These are phyloP conservation scores for Margarornis squamiger DNA, from an alignment of 2,797 vertebrate species.

Conservation along the genomic window DNA sequence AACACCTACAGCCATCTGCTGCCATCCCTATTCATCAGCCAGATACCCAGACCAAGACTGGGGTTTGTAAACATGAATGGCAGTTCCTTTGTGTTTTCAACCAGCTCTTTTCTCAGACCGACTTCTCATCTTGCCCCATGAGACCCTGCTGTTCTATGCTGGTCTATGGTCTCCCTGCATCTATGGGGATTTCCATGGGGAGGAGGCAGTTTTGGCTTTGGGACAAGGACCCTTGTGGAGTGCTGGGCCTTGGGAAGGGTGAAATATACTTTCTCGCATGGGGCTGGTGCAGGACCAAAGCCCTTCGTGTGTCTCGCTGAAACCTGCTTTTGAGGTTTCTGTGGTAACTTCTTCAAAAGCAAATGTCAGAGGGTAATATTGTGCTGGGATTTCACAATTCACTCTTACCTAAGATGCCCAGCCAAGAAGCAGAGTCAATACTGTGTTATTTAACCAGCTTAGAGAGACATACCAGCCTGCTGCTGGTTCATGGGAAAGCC, in stretches of 20 bases:
- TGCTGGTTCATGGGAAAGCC: neutral
- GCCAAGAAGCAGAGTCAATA: conserved; percentile 40
- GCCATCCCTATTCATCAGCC: conserved; percentile 30
- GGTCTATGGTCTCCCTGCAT: neutral
- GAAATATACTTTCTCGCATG: neutral
- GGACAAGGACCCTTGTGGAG: neutral
- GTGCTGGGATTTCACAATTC: conserved; percentile 60
- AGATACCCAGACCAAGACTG: neutral
- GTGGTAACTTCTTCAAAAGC: conserved; percentile 71
- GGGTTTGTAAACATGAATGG: neutral
- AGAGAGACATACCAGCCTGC: conserved; percentile 8
- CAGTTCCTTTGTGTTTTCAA: neutral
- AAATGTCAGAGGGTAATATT: conserved; percentile 47
- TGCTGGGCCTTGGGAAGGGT: neutral
- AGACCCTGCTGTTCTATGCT: neutral
- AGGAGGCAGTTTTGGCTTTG: neutral
- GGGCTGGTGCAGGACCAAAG: neutral
- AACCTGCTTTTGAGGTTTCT: conserved; percentile 71
- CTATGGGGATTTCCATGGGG: neutral
- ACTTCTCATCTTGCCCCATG: neutral
- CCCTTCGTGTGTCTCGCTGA: neutral
- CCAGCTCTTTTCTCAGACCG: neutral
- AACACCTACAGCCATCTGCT: conserved; percentile 16
- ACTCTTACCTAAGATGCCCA: conserved; percentile 65
- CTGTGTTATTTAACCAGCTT: conserved; percentile 40